phyloP scores from a whole-genome alignment of 2,113 vertebrate species.

The Oreochromis niloticus region DNA sequence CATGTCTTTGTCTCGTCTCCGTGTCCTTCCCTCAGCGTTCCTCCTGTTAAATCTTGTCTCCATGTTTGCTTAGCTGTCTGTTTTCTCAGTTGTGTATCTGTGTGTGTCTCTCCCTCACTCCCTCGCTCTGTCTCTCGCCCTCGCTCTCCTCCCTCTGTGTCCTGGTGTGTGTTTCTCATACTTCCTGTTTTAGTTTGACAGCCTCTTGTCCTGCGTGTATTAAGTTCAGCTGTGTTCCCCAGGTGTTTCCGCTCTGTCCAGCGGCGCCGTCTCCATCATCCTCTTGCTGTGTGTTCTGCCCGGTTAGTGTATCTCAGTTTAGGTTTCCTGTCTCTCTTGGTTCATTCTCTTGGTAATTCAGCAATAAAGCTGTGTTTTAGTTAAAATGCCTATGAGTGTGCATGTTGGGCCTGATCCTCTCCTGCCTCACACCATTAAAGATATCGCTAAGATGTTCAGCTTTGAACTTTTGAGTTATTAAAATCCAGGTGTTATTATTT shows the following conservation, averaged over 20 bases:
- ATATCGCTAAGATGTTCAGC: background rate
- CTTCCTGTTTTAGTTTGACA: background rate
- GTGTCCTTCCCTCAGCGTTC: background rate
- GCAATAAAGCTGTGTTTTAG: too few relatives aligned
- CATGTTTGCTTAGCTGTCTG: background rate
- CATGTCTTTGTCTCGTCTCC: background rate
- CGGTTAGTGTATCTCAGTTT: too few relatives aligned
- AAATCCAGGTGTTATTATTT: background rate
- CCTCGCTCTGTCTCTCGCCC: background rate
- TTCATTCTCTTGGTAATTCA: too few relatives aligned
- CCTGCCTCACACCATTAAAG: too few relatives aligned
- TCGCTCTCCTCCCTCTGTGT: background rate
- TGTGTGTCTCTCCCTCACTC: background rate
- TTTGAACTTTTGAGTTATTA: background rate
- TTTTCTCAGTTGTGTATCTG: background rate
- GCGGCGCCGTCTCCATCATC: too few relatives aligned
- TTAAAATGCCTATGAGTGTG: too few relatives aligned
- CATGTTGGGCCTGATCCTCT: too few relatives aligned
- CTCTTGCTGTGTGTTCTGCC: too few relatives aligned
- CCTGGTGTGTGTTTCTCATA: background rate
- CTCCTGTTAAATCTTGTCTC: background rate
- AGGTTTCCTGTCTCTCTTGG: too few relatives aligned
- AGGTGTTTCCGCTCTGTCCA: too few relatives aligned
- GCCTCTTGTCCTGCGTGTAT: background rate
- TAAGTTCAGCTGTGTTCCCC: background rate